Percentiles rank a stretch among this genome's conserved stretches.
phyloP scores from a whole-genome alignment of 2,797 vertebrate genomes.

The Sus cebifrons region DNA sequence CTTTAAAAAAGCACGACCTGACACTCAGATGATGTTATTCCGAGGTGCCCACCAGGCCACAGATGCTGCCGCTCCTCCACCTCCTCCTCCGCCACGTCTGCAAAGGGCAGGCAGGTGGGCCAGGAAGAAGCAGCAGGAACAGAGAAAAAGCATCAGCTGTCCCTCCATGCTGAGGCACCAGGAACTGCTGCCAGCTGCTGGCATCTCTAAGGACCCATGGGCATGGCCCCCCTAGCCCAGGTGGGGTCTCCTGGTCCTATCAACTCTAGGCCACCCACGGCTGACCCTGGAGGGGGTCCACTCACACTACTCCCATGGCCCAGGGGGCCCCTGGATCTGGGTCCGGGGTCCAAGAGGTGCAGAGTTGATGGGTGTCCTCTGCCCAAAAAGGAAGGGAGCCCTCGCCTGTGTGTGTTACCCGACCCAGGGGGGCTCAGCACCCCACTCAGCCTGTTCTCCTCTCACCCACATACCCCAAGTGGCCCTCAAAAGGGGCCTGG shows the following conservation, averaged over 20 bases:
- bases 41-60: rapidly evolving
- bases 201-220: neutral
- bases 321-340: neutral
- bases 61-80: neutral
- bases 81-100: neutral
- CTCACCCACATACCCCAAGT: neutral
- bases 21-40: rapidly evolving
- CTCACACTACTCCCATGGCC: neutral
- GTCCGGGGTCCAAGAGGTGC: rapidly evolving
- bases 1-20: neutral
- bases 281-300: neutral
- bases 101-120: neutral
- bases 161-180: neutral
- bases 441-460: neutral
- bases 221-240: neutral
- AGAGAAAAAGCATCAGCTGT: neutral
- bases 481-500: neutral
- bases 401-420: rapidly evolving
- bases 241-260: neutral
- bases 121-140: neutral
- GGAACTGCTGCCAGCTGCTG: neutral
- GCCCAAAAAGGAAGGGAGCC: neutral
- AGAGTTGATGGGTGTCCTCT: neutral
- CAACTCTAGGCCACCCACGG: neutral
- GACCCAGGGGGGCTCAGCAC: neutral